phyloP scores from a whole-genome alignment of 2,888 invertebrate species.

The Ophion slaviceki region DNA sequence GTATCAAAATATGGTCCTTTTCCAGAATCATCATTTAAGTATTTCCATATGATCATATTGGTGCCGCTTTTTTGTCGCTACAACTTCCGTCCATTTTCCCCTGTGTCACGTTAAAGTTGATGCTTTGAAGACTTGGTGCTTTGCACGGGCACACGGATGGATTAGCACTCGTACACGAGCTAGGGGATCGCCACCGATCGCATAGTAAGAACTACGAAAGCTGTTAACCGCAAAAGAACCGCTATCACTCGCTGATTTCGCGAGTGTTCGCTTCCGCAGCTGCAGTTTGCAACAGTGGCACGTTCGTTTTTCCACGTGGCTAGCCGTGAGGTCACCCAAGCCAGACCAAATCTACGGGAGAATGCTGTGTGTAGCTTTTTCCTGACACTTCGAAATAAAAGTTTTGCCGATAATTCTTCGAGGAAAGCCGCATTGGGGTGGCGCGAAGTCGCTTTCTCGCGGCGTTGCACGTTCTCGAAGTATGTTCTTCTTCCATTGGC shows the following conservation, averaged over 20 bases:
- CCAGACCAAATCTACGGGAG: conserved; percentile 28
- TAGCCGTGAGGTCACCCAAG: conserved; percentile 39
- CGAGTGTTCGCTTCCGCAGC: conserved; percentile 37
- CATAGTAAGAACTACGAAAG: conserved; percentile 34
- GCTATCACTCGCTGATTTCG: conserved; percentile 17
- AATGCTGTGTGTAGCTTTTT: conserved; percentile 36
- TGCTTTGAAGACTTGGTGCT: conserved; percentile 31
- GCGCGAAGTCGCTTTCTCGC: conserved; percentile 16
- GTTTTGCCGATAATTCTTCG: conserved; percentile 61
- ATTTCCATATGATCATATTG: too few relatives aligned
- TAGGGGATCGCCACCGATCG: conserved; percentile 45
- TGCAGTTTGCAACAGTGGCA: conserved; percentile 45
- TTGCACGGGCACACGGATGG: conserved; percentile 42
- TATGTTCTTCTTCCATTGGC: conserved; percentile 24
- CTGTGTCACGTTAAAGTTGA: neutral
- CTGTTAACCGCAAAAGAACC: conserved; percentile 46
- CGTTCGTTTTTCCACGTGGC: conserved; percentile 47
- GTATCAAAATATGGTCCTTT: too few relatives aligned
- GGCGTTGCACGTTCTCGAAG: conserved; percentile 36
- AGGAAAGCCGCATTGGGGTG: conserved; percentile 37
- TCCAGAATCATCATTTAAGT: too few relatives aligned
- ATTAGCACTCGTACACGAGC: conserved; percentile 14
- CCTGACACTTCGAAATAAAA: conserved; percentile 61
- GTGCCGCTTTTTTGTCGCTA: neutral
- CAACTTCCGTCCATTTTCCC: conserved; percentile 3